Evolutionary conservation across 2,113 vertebrate species (phyloP).

Genomic region (Takifugu flavidus): DNA sequence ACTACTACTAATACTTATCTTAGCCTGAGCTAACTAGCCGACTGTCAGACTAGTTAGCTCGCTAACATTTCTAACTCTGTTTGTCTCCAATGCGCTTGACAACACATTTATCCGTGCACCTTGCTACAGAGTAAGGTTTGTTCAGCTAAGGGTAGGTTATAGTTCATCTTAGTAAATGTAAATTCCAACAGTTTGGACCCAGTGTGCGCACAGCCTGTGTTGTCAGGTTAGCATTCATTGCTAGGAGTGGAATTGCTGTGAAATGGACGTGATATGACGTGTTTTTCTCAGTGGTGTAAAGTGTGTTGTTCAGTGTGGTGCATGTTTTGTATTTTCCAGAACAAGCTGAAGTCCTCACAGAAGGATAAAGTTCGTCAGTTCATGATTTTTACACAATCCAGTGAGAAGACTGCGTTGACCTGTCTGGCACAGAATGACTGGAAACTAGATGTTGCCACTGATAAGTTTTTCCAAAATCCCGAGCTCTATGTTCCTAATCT

Average conservation of each 20-base stretch:
- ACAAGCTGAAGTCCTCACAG: slow-evolving; percentile 99
- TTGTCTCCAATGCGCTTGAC: slow-evolving; percentile 12
- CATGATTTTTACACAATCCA: slow-evolving; percentile 98
- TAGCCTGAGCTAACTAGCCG: slow-evolving; percentile 26
- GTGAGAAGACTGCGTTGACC: slow-evolving; percentile 95
- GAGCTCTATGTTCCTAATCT: slow-evolving; percentile 93
- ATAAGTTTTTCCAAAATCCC: slow-evolving; percentile 98
- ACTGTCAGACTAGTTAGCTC: slow-evolving; percentile 29
- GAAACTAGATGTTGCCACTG: slow-evolving; percentile 98
- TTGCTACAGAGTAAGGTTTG: not conserved
- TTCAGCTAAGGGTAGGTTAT: not conserved
- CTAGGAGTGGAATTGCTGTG: slow-evolving; percentile 3
- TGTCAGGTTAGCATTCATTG: slow-evolving; percentile 22
- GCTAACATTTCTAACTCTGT: slow-evolving; percentile 26
- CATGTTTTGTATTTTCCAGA: slow-evolving; percentile 68
- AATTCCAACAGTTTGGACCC: not conserved
- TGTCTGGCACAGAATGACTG: slow-evolving; percentile 98
- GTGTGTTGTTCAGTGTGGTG: not conserved
- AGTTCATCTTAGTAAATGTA: rapidly evolving
- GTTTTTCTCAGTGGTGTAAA: not conserved
- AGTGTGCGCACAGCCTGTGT: not conserved
- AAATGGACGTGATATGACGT: not conserved
- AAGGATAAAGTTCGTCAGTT: slow-evolving; percentile 99
- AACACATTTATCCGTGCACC: not conserved
- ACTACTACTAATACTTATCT: too few relatives aligned